Base-by-base conservation (phyloP, 2,797 vertebrate species). In the Carapus acus region DNA sequence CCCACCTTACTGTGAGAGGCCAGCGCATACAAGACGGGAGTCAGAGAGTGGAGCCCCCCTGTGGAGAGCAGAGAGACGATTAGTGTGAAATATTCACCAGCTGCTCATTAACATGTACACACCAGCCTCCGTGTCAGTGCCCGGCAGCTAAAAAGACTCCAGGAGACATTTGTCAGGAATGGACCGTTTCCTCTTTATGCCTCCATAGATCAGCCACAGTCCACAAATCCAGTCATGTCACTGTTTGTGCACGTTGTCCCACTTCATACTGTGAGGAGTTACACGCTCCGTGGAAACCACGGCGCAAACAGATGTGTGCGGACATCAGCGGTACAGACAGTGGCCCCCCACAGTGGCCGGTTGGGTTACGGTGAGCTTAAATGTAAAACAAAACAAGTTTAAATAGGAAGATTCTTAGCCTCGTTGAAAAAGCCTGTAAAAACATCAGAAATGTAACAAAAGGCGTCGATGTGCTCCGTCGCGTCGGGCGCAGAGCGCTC, bases 401-500 rank as follows among this genome's bases (percentile, higher is more conserved):
- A 74, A 73, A 79, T 73, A 79, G 49, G 71, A 50, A 16, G 33
- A 51, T 49, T 45, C 43, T 61, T 54, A n/a, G n/a, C 58, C 49
- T 58, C 65, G 24, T 56, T 48, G 62, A 81, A 81, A 64, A 83
- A 74, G 58, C 52, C 42, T 56, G 74, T 73, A 79, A 70, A 83
- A 83, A 83, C 74, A 73, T 76, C 36, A 69, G 51, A 73, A 79
- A 78, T 69, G 70, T 82, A 81, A 81, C 67, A 79, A 79, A 81
- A 71, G 43, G 63, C 65, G 74, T 63, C 68, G 29, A 29, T 23
- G 39, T 65, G 49, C 57, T 58, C 41, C 29, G 66, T 38, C 22
- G 29, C 19, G 37, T 42, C 42, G 65, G 61, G 63, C 58, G 55
- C 22, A 16, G 47, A 57, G 62, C 69, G 59, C 63, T 72, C 69